These are phyloP conservation scores for Drosophila koepferae DNA, from an alignment of 2,888 invertebrate species.

Conservation along the genomic window DNA sequence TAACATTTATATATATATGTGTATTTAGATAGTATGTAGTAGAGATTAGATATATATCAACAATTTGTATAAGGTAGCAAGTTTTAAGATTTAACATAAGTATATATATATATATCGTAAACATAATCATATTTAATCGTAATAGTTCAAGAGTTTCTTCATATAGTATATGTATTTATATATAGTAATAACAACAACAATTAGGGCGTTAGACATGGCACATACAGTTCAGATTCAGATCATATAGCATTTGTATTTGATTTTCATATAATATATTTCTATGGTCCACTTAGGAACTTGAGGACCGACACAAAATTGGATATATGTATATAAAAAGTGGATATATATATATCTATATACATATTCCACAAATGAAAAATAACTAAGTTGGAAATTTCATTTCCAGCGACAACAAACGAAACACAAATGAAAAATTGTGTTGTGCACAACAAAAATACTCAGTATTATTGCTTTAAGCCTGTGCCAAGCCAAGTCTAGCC, in stretches of 20 bases:
- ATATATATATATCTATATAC: slow-evolving; percentile 4
- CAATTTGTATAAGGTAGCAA: slow-evolving; percentile 72
- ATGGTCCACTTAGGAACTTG: slow-evolving; percentile 41
- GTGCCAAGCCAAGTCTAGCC: slow-evolving; percentile 51
- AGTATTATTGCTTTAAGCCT: slow-evolving; percentile 75
- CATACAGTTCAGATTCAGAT: slow-evolving; percentile 74
- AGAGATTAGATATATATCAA: slow-evolving; percentile 67
- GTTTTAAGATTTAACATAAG: slow-evolving; percentile 66
- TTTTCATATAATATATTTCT: slow-evolving; percentile 21
- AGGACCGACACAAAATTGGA: slow-evolving; percentile 21
- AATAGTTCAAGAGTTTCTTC: slow-evolving; percentile 57
- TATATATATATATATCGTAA: slow-evolving; percentile 52
- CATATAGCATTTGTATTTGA: slow-evolving; percentile 31
- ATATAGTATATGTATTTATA: slow-evolving; percentile 32
- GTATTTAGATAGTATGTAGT: slow-evolving; percentile 42
- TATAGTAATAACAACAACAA: slow-evolving; percentile 67
- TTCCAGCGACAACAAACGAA: slow-evolving; percentile 50
- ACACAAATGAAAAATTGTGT: slow-evolving; percentile 17
- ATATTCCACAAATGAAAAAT: slow-evolving; percentile 4
- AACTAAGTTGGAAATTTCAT: slow-evolving; percentile 59
- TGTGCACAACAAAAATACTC: slow-evolving; percentile 75
- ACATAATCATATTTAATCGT: slow-evolving; percentile 48
- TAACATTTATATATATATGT: slow-evolving; percentile 62
- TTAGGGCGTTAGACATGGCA: slow-evolving; percentile 73
- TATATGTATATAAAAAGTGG: neutral